Percentiles rank a stretch among this genome's conserved stretches.
Conservation (phyloP, 1,140 invertebrate species). For the Microplitis demolitor region DNA sequence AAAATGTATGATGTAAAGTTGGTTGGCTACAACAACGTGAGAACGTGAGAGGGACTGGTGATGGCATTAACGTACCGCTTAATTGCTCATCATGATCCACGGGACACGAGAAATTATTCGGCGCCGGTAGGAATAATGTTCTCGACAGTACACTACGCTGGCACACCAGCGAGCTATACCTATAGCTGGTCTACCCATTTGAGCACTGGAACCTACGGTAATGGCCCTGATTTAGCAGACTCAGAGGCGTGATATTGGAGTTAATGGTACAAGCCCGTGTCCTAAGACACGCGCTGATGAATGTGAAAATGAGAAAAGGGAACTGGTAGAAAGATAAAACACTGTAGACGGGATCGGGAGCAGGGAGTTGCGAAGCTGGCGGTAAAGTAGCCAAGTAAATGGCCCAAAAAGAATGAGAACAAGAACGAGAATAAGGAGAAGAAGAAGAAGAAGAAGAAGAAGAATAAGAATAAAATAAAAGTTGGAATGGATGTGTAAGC, state of each 20-base stretch:
- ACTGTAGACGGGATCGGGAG: too few relatives aligned
- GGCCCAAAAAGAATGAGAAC: too few relatives aligned
- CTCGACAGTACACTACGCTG: constrained; percentile 11
- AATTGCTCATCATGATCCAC: constrained; percentile 17
- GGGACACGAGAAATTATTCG: constrained; percentile 24
- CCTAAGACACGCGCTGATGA: not conserved
- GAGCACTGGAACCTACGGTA: not conserved
- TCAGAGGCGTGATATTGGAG: constrained; percentile 10
- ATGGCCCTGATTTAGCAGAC: constrained; percentile 21
- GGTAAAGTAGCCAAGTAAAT: too few relatives aligned
- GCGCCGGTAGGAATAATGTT: constrained; percentile 17
- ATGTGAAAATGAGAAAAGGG: too few relatives aligned
- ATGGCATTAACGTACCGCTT: constrained; percentile 9
- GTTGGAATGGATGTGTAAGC: too few relatives aligned
- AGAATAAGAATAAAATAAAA: too few relatives aligned
- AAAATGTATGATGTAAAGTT: constrained; percentile 2
- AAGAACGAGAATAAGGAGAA: too few relatives aligned
- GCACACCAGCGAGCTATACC: not conserved
- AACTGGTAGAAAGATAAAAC: too few relatives aligned
- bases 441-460: too few relatives aligned
- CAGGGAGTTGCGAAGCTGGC: too few relatives aligned
- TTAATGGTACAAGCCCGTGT: not conserved
- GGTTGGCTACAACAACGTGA: not conserved
- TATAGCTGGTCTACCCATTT: not conserved
- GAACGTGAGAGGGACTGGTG: not conserved